Evolutionary conservation across 1,140 invertebrate genomes (phyloP).

Genomic region (Drosophila simulans): DNA sequence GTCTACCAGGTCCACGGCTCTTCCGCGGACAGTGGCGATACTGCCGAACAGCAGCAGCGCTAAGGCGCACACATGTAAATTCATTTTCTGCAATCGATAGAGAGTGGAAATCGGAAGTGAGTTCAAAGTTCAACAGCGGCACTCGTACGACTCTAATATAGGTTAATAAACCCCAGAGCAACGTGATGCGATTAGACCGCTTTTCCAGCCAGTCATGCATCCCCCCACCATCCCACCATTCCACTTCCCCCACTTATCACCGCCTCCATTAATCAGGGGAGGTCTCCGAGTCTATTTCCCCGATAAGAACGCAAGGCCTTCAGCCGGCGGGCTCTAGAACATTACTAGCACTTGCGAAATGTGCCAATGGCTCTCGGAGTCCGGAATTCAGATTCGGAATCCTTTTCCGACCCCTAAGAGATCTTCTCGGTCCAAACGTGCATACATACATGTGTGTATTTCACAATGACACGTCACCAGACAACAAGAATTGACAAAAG

Average conservation of each 20-base stretch:
- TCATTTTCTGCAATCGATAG: slow-evolving; percentile 77
- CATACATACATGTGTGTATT: slow-evolving; percentile 23
- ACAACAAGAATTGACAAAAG: slow-evolving; percentile 50
- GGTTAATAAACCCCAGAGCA: slow-evolving; percentile 69
- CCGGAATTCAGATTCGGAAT: not conserved
- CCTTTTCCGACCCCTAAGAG: not conserved
- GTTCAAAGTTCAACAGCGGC: slow-evolving; percentile 33
- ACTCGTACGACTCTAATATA: slow-evolving; percentile 55
- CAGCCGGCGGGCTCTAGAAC: slow-evolving; percentile 33
- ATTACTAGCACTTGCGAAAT: slow-evolving; percentile 45
- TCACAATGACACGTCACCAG: slow-evolving; percentile 70
- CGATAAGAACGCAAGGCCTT: slow-evolving; percentile 42
- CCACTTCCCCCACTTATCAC: slow-evolving; percentile 4
- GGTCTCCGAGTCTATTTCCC: slow-evolving; percentile 28
- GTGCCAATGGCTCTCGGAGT: not conserved
- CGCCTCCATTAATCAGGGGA: slow-evolving; percentile 24
- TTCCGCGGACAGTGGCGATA: slow-evolving; percentile 55
- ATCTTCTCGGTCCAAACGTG: slow-evolving; percentile 8
- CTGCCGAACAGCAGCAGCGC: slow-evolving; percentile 77
- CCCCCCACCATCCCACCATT: no score
- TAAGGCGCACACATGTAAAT: slow-evolving; percentile 80
- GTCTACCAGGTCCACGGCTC: slow-evolving; percentile 75
- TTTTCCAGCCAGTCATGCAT: slow-evolving; percentile 34
- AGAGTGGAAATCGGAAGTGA: slow-evolving; percentile 7
- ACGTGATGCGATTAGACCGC: slow-evolving; percentile 1